Evolutionary conservation across 2,113 vertebrate genomes (phyloP).

Genomic region (Scalopus aquaticus): DNA sequence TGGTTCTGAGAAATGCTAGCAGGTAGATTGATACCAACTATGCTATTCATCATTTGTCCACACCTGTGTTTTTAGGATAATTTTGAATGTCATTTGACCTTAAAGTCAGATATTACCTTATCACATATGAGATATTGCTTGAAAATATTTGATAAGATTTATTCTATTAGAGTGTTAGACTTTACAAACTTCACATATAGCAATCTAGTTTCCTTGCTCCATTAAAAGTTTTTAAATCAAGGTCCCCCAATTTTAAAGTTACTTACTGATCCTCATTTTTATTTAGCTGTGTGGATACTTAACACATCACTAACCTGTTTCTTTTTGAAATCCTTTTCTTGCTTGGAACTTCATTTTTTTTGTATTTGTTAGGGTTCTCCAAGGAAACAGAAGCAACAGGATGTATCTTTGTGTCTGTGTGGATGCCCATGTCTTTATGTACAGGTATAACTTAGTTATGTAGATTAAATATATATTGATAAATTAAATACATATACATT

Average conservation of each 20-base stretch:
- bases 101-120: background rate
- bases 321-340: background rate
- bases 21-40: background rate
- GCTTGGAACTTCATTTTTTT: background rate
- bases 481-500: background rate
- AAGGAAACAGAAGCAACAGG: background rate
- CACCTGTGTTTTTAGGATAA: background rate
- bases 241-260: background rate
- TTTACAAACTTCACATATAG: background rate
- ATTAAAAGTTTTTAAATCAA: background rate
- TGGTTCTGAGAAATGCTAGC: background rate
- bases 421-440: background rate
- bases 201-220: background rate
- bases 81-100: conserved; percentile 34
- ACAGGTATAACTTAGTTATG: background rate
- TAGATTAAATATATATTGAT: background rate
- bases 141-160: conserved; percentile 28
- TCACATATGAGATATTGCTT: conserved; percentile 1
- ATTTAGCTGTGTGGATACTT: background rate
- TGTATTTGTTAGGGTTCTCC: background rate
- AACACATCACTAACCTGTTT: background rate
- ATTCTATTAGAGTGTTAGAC: background rate
- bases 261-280: background rate
- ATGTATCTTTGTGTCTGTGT: background rate
- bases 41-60: background rate